Base-by-base conservation (phyloP, 92 coral and sea anemone genomes). In the Epizoanthus scotinus region DNA sequence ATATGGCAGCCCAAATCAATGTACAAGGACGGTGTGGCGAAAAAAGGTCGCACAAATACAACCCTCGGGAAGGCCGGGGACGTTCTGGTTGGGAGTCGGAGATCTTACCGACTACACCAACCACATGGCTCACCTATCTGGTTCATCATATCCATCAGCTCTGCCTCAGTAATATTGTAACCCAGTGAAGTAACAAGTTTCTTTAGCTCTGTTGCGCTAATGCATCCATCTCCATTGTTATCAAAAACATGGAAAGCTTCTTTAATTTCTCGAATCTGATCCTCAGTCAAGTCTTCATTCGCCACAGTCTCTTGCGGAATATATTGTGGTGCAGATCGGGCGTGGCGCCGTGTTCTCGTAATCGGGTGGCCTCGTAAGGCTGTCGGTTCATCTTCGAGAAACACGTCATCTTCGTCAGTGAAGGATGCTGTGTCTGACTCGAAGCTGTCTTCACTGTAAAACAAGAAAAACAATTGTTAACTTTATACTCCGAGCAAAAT, bases 71-170 rank as follows among this genome's bases (percentile, higher is more conserved):
- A n/a, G n/a, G n/a, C n/a, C n/a, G n/a, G n/a, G n/a, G n/a, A n/a
- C n/a, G n/a, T n/a, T n/a, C n/a, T n/a, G n/a, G n/a, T n/a, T n/a
- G n/a, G n/a, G n/a, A n/a, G n/a, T n/a, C n/a, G n/a, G n/a, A n/a
- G n/a, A n/a, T n/a, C n/a, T n/a, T n/a, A n/a, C n/a, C n/a, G n/a
- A n/a, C n/a, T n/a, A n/a, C n/a, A n/a, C n/a, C n/a, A n/a, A n/a
- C n/a, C n/a, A n/a, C n/a, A n/a, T n/a, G n/a, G n/a, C 15, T 62
- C 80, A 90, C 98, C 98, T 74, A 95, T 95, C 28, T 95, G 97
- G 84, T 95, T 95, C 98, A 95, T 95, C 98, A 95, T 95, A 78
- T 95, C 98, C 98, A 95, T 95, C 10, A 95, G 90, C 66, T 95
- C 98, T 12, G 98, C 98, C 86, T 95, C 98, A 5, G 98, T 95